Base-by-base conservation (phyloP, 1,140 invertebrate genomes). In the Maniola jurtina region DNA sequence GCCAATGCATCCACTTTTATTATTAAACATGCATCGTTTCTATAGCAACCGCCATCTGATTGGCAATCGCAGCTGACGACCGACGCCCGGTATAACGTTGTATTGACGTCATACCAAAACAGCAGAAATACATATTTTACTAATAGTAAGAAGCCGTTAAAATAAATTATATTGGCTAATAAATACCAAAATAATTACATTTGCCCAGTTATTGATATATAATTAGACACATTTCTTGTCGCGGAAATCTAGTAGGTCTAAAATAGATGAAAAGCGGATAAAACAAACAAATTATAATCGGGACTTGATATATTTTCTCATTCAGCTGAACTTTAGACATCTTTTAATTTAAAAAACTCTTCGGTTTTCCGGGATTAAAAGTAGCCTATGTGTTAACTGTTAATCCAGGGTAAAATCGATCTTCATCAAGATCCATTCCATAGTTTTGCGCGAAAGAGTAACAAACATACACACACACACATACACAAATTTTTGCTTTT, bases 11-110 rank as follows among this genome's bases (percentile, higher is more conserved):
- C 7, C 13, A 13, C 25, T 9, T 52, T 25, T 25, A 16, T 16
- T 48, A 48, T 14, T 48, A 52, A 52, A 52, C 14, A 6, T 25
- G 15, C 11, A 52, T 15, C 55, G 68, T 77, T 68, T 25, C 70
- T 54, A 77, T 77, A 57, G 70, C 58, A 74, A 77, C 75, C 61
- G 9, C 14, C n/a, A n/a, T 66, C 13, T 62, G 54, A 75, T 75
- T 77, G 72, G 72, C 68, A 67, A 61, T 61, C 38, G 61, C 13
- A 11, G 34, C 48, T 15, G 52, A 61, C 33, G 10, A 25, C n/a
- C 25, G 35, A 65, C 68, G 68, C 61, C 10, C 15, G 47, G 14
- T 2, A 14, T 71, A 60, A 75, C 75, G 61, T 77, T 72, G 70
- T 56, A 64, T 35, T 56, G 52, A 58, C 68, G 75, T 74, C 69